Conservation (phyloP, 2,888 invertebrate species). For the Trissoscelio sp. region DNA sequence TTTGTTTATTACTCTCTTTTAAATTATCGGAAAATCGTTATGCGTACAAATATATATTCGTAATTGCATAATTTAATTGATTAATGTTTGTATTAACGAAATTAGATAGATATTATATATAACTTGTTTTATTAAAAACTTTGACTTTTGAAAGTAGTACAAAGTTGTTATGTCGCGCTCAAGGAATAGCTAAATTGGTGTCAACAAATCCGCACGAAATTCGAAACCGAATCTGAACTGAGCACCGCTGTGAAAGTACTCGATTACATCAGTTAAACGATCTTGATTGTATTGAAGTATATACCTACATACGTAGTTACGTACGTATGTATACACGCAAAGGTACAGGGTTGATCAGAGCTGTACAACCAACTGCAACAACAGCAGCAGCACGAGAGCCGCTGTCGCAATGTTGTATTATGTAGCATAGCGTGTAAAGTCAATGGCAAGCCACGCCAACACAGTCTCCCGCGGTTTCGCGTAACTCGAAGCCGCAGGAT, state of each 20-base stretch:
- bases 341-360: slow-evolving; percentile 69
- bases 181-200: slow-evolving; percentile 35
- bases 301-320: slow-evolving; percentile 8
- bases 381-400: slow-evolving; percentile 63
- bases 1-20: no score
- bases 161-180: not conserved
- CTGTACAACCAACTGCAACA: slow-evolving; percentile 71
- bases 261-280: slow-evolving; percentile 81
- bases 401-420: slow-evolving; percentile 67
- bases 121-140: no score
- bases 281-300: slow-evolving; percentile 79
- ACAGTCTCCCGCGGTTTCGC: slow-evolving; percentile 69
- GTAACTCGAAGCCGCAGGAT: slow-evolving; percentile 73
- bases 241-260: slow-evolving; percentile 76
- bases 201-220: slow-evolving; percentile 54
- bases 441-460: slow-evolving; percentile 70
- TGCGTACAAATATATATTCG: no score
- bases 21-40: no score
- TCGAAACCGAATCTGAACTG: slow-evolving; percentile 59
- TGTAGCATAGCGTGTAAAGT: slow-evolving; percentile 72
- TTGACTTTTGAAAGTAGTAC: no score
- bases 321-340: slow-evolving; percentile 33
- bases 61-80: no score
- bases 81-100: no score
- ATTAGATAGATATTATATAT: no score